Percentiles rank a stretch among this genome's conserved stretches.
phyloP scores from a whole-genome alignment of 2,113 vertebrate genomes.

The Spea multiplicata region DNA sequence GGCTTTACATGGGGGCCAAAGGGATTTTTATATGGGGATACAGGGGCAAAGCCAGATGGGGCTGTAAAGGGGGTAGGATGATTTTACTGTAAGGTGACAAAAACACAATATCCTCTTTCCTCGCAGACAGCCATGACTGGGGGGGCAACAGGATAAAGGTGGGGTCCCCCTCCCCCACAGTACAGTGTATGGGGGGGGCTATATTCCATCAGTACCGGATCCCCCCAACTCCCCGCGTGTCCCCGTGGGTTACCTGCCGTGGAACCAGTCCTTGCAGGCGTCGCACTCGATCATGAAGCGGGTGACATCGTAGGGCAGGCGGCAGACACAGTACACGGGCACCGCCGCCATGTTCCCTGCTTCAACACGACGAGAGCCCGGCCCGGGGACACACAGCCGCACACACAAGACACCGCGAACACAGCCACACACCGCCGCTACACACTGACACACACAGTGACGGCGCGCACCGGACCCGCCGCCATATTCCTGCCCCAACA shows the following conservation, averaged over 20 bases:
- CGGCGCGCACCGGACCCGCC: too few relatives aligned
- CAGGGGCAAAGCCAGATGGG: too few relatives aligned
- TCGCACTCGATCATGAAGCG: slow-evolving; percentile 99
- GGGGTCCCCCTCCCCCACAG: slow-evolving; percentile 2
- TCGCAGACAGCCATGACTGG: too few relatives aligned
- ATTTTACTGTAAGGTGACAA: too few relatives aligned
- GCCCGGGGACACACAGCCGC: slow-evolving; percentile 24
- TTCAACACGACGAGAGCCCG: slow-evolving; percentile 71
- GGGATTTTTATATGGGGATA: neutral
- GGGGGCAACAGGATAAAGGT: too few relatives aligned
- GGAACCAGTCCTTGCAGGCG: slow-evolving; percentile 95
- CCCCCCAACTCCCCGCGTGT: slow-evolving; percentile 47
- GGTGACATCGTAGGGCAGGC: slow-evolving; percentile 96
- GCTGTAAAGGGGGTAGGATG: too few relatives aligned
- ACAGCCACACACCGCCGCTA: too few relatives aligned
- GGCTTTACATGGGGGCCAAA: too few relatives aligned
- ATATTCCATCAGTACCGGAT: neutral
- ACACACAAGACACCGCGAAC: neutral
- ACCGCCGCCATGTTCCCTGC: slow-evolving; percentile 95
- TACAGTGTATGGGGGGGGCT: slow-evolving; percentile 21
- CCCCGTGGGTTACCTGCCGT: slow-evolving; percentile 83
- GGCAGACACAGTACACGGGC: slow-evolving; percentile 97
- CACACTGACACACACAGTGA: too few relatives aligned
- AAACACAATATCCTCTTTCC: too few relatives aligned
- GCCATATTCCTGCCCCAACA: too few relatives aligned